Evolutionary conservation across 2,888 invertebrate genomes (phyloP), one percentile per base, ranked within the genome.

Genomic region (Ophion ellenae): DNA sequence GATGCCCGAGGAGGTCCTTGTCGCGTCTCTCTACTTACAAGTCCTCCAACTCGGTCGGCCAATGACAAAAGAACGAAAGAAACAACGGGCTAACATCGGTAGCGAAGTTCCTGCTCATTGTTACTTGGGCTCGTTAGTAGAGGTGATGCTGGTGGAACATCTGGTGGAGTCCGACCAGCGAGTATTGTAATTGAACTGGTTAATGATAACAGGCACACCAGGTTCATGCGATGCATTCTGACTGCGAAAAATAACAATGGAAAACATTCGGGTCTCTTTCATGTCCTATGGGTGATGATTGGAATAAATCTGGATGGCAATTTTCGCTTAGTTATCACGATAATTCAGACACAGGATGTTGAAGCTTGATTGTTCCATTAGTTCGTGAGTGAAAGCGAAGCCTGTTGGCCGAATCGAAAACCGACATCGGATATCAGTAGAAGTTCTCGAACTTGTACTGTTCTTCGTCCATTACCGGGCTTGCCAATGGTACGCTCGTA

Each of bases 381-480:
- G 40, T 70, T 20, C 10, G 14, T 47, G 47, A 14, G 36, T 67
- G 24, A 32, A 17, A 57, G 40, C 32, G 47, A 53, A n/a, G 57
- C 61, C 24, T 74, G 59, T 59, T 14, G 40, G 81, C 47, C 32
- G 63, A 74, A 69, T 67, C 78, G 73, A 57, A 69, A 85, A 78
- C 36, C 64, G 53, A 81, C 67, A 85, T 74, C 59, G 57, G 67
- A 85, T 64, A 32, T 63, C n/a, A 20, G 47, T 45, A 47, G 47
- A 17, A 2, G 28, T 2, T 57, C 69, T 67, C 66, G 17, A 59
- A 70, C 85, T 74, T 40, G 17, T 66, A 75, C 66, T 79, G 82
- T 76, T 75, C 85, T 85, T 85, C 79, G 79, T 82, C 82, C 79
- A 85, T 85, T 85, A 85, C 82, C 75, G 71, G 70, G 70, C 79